phyloP scores from a whole-genome alignment of 2,888 invertebrate genomes.

The Synanthedon formicaeformis region DNA sequence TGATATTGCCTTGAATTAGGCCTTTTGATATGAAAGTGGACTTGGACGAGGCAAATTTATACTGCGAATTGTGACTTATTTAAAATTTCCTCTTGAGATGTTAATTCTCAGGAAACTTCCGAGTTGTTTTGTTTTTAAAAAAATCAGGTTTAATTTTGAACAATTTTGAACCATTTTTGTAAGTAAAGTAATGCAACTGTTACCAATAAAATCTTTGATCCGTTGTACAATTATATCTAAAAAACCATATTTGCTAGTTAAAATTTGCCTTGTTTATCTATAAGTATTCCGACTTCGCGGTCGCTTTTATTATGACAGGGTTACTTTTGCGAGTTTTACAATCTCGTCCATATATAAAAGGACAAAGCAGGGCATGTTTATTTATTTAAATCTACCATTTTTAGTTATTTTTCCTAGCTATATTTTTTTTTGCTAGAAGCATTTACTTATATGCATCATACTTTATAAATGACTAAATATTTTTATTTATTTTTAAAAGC shows the following conservation, averaged over 20 bases:
- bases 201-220: too few species aligned
- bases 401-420: not conserved
- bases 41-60: too few species aligned
- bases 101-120: too few species aligned
- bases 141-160: too few species aligned
- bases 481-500: conserved; percentile 61
- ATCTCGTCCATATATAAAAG: not conserved
- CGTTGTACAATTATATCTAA: too few species aligned
- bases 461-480: conserved; percentile 52
- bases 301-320: conserved; percentile 41
- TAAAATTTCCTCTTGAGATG: too few species aligned
- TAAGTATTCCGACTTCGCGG: not conserved
- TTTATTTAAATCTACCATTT: not conserved
- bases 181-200: too few species aligned
- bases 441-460: conserved; percentile 35
- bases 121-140: too few species aligned
- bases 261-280: too few species aligned
- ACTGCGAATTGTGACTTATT: too few species aligned
- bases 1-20: not conserved
- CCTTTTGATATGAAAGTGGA: not conserved
- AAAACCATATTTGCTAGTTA: too few species aligned
- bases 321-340: conserved; percentile 27
- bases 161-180: too few species aligned
- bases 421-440: conserved; percentile 25
- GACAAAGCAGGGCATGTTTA: not conserved